Percentiles rank a stretch among this genome's conserved stretches.
Evolutionary conservation across 2,888 invertebrate species (phyloP).

Genomic region (Ecdyonurus torrentis): DNA sequence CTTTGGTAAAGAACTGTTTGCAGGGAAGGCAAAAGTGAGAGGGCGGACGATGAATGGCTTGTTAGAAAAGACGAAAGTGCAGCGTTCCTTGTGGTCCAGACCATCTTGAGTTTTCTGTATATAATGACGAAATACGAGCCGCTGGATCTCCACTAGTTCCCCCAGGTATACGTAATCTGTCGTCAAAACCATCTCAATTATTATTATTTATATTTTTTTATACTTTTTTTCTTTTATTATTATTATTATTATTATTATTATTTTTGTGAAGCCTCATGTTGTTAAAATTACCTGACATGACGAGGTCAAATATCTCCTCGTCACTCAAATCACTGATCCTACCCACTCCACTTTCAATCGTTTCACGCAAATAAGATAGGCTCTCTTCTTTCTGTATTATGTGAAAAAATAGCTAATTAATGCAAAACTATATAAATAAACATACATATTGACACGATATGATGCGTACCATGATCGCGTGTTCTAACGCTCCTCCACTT

Average conservation of each 20-base stretch:
- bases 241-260: too few species aligned
- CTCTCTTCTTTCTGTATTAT: constrained; percentile 31
- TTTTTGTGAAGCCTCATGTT: too few species aligned
- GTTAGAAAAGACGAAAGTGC: constrained; percentile 60
- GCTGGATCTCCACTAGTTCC: constrained; percentile 39
- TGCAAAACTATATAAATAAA: too few species aligned
- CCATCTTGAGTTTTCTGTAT: constrained; percentile 37
- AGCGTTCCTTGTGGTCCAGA: constrained; percentile 42
- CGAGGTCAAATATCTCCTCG: constrained; percentile 11
- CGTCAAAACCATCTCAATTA: too few species aligned
- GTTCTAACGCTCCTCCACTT: constrained; percentile 51
- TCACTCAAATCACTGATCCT: constrained; percentile 25
- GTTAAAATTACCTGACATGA: constrained; percentile 10
- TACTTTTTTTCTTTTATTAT: too few species aligned
- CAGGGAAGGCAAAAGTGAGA: constrained; percentile 56
- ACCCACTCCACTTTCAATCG: constrained; percentile 28
- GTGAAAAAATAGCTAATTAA: too few species aligned
- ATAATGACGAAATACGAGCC: constrained; percentile 54
- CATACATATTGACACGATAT: too few species aligned
- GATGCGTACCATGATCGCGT: constrained; percentile 31
- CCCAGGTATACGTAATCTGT: constrained; percentile 17
- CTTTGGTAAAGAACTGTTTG: constrained; percentile 36
- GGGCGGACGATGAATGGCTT: constrained; percentile 44
- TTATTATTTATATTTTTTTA: too few species aligned
- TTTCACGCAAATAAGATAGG: constrained; percentile 27